Evolutionary conservation across 2,113 vertebrate species (phyloP).

Genomic region (Plecturocebus donacophilus): DNA sequence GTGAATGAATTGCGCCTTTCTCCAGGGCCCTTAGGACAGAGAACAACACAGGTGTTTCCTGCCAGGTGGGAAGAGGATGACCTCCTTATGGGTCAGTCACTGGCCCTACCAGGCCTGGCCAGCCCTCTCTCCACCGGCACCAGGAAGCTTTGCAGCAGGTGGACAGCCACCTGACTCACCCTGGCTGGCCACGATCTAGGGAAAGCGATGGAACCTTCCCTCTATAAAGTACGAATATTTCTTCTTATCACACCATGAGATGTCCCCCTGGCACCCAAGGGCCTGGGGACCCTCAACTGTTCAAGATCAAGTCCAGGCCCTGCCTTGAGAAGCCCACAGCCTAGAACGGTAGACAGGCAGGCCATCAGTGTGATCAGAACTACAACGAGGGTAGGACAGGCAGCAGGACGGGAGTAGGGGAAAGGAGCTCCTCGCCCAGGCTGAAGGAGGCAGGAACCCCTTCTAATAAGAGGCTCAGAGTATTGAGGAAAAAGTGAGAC

Average conservation of each 20-base stretch:
- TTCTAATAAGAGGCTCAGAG: neutral
- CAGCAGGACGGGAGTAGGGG: fast-evolving
- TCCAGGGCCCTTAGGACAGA: neutral
- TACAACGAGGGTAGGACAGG: neutral
- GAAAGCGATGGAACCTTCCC: neutral
- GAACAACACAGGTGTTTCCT: neutral
- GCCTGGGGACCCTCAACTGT: neutral
- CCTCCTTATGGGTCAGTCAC: neutral
- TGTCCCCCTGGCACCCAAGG: neutral
- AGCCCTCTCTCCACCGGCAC: neutral
- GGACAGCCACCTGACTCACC: neutral
- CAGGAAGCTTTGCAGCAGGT: neutral
- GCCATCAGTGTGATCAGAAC: neutral
- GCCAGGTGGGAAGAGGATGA: neutral
- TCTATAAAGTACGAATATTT: neutral
- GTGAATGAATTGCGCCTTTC: neutral
- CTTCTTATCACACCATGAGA: neutral
- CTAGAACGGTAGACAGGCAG: neutral
- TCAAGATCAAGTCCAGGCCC: neutral
- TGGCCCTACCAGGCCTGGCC: neutral
- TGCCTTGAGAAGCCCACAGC: neutral
- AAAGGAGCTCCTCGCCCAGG: neutral
- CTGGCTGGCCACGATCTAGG: neutral
- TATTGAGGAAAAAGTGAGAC: neutral
- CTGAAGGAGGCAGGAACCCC: neutral